Evolutionary conservation across 2,113 vertebrate genomes (phyloP).

Genomic region (Scatophagus argus): DNA sequence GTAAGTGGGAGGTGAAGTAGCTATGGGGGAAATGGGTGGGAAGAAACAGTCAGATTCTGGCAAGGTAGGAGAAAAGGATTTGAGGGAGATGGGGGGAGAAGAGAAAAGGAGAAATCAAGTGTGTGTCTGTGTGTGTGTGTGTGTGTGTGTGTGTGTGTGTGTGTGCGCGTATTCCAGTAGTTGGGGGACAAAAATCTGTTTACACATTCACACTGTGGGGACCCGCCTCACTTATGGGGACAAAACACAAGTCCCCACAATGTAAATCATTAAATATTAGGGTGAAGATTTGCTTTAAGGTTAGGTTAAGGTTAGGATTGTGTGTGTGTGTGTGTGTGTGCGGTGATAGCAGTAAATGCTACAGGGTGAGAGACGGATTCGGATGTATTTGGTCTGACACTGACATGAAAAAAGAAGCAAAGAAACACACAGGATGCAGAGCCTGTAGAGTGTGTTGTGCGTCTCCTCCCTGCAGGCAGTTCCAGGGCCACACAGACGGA

Average conservation of each 20-base stretch:
- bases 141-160: no score
- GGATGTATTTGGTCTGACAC: conserved; percentile 51
- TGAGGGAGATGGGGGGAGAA: background rate
- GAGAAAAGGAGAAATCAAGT: conserved; percentile 1
- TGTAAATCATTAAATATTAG: no score
- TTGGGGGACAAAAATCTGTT: no score
- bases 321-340: no score
- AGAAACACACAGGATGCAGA: conserved; percentile 22
- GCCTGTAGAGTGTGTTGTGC: conserved; percentile 58
- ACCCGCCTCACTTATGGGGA: no score
- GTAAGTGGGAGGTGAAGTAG: background rate
- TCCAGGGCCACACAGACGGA: conserved; percentile 86
- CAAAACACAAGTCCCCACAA: no score
- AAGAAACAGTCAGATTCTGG: conserved; percentile 46
- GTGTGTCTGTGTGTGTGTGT: no score
- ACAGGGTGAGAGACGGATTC: conserved; percentile 8
- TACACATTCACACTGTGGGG: no score
- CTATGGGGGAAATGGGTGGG: conserved; percentile 20
- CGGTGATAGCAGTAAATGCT: conserved; percentile 5
- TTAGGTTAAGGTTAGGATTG: no score
- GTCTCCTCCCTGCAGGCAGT: conserved; percentile 75
- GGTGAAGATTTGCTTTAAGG: no score
- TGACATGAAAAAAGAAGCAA: conserved; percentile 9
- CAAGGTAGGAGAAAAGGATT: conserved; percentile 48
- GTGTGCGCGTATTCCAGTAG: no score